Conservation (phyloP, 2,797 vertebrate species). For the Bryconaethiops microstoma region DNA sequence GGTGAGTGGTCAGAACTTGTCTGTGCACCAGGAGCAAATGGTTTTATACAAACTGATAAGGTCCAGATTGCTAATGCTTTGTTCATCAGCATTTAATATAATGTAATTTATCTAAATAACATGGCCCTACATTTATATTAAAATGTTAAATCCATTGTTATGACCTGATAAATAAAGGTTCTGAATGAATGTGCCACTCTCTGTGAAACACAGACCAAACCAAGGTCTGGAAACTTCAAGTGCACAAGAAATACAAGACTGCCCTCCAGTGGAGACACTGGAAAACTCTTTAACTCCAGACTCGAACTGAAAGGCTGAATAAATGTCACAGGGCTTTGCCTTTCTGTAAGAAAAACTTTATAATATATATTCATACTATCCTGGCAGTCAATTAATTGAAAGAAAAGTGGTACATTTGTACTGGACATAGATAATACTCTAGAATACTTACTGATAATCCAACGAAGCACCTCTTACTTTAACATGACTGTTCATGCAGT, state of each 20-base stretch:
- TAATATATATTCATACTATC: neutral
- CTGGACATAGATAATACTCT: neutral
- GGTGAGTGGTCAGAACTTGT: neutral
- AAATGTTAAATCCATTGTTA: neutral
- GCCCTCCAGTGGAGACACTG: constrained; percentile 65
- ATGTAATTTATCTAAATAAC: neutral
- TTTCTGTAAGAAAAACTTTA: neutral
- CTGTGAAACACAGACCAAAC: neutral
- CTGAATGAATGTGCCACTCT: neutral
- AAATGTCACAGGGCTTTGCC: neutral
- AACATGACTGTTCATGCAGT: neutral
- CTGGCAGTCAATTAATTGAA: neutral
- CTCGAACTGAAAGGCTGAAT: neutral
- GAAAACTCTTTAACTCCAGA: neutral
- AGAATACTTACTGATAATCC: neutral
- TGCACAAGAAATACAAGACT: constrained; percentile 65
- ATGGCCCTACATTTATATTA: too few relatives aligned
- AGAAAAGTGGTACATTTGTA: neutral
- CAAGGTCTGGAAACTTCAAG: neutral
- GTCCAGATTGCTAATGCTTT: neutral
- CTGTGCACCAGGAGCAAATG: neutral
- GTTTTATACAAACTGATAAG: neutral
- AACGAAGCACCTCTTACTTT: neutral
- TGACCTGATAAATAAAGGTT: neutral
- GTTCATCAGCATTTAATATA: neutral